Conservation (phyloP, 2,888 invertebrate species). For the Oithona nana region DNA sequence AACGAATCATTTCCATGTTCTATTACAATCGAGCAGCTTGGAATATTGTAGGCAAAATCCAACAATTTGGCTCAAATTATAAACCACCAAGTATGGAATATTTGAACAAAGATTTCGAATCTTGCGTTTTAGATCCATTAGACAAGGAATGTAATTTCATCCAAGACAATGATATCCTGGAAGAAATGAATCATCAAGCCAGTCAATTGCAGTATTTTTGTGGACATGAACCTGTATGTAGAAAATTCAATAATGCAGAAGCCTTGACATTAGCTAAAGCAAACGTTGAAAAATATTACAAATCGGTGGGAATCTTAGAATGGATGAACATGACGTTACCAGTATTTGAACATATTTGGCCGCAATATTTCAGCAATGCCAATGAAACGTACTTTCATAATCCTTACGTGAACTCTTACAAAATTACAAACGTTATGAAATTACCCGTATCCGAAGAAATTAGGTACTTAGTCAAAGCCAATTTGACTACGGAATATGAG, state of each 20-base stretch:
- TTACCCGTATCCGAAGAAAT: constrained; percentile 66
- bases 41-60: constrained; percentile 77
- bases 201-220: constrained; percentile 58
- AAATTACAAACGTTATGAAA: constrained; percentile 58
- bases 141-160: constrained; percentile 66
- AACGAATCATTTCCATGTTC: constrained; percentile 71
- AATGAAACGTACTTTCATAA: constrained; percentile 44
- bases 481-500: constrained; percentile 73
- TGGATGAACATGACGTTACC: constrained; percentile 64
- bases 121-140: constrained; percentile 43
- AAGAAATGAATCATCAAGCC: constrained; percentile 31
- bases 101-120: constrained; percentile 75
- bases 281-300: constrained; percentile 65
- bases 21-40: constrained; percentile 77
- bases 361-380: constrained; percentile 61
- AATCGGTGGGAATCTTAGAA: constrained; percentile 70
- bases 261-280: constrained; percentile 63
- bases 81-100: constrained; percentile 69
- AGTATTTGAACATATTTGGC: constrained; percentile 64
- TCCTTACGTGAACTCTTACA: constrained; percentile 21
- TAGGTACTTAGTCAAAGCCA: constrained; percentile 59
- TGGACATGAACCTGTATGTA: constrained; percentile 67
- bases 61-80: constrained; percentile 68
- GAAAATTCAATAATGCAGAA: constrained; percentile 66
- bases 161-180: constrained; percentile 58